Evolutionary conservation across 2,113 vertebrate species (phyloP), one percentile per base, ranked within the genome.

Genomic region (Halichoerus grypus): DNA sequence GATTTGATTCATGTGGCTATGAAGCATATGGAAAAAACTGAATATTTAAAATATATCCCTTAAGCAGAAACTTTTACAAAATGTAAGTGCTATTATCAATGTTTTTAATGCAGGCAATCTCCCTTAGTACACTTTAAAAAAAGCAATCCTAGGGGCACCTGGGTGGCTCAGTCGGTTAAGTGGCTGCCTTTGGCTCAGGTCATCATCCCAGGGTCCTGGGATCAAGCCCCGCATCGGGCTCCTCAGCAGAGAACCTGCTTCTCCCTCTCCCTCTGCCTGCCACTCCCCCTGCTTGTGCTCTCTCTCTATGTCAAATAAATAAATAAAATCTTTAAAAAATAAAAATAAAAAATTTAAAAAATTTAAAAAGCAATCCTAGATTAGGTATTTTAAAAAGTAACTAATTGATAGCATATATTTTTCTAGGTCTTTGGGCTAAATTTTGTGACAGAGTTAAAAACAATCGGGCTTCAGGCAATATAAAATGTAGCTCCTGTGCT

Each of bases 381-480:
- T 65, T 39, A 95, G 63, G 12, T 18, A 79, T 77, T 46, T 46
- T 19, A 72, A 93, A 92, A 93, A 83, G 63, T 36, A 71, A 94
- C 14, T 74, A 85, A 53, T 1, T 67, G 53, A 69, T 28, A 95
- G 33, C 7, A 65, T 57, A 26, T 72, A 74, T 39, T 80, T 71
- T 94, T 80, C 39, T 84, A 71, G 49, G n/a, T 42, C 28, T 95
- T 81, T 85, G 61, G 59, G n/a, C 42, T 86, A 82, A 94, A 12
- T 83, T 85, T 94, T 95, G 36, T 88, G 76, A 88, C 31, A 83
- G 33, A 65, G 71, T 77, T 93, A 46, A 90, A 89, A 61, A 79
- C 26, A 36, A 36, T 46, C 28, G 28, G 55, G 53, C 4, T 90
- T 53, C 72, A 21, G 53, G 15, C 18, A 71, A 80, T 61, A 74